A percentile compares a stretch with the other conserved stretches of the same genome.
Conservation (phyloP, 2,113 vertebrate species). For the Gavia stellata region DNA sequence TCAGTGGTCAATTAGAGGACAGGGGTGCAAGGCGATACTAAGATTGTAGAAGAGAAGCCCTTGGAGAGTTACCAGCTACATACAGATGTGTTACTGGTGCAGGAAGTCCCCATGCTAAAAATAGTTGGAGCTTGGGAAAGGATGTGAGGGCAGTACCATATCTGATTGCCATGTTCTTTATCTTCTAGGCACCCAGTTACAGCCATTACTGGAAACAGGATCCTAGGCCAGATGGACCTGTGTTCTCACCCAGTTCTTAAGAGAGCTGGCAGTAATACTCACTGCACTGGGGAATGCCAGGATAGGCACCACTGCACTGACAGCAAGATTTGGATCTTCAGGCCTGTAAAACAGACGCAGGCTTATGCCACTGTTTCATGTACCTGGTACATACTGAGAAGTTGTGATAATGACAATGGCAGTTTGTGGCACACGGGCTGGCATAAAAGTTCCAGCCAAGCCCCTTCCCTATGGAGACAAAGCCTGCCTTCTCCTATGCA, state of each 20-base stretch:
- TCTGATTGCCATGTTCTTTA: neutral
- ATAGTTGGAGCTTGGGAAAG: neutral
- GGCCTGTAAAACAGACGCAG: slow-evolving; percentile 46
- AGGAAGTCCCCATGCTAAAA: neutral
- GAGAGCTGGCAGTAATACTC: slow-evolving; percentile 20
- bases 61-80: neutral
- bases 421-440: neutral
- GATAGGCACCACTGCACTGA: slow-evolving; percentile 57
- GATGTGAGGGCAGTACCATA: neutral
- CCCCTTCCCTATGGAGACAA: neutral
- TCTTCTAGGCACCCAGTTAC: neutral
- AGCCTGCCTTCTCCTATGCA: neutral
- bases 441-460: neutral
- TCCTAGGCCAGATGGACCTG: neutral
- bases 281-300: slow-evolving; percentile 66
- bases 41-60: neutral
- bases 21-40: neutral
- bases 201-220: neutral
- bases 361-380: neutral
- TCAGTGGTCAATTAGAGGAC: neutral
- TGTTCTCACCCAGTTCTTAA: neutral
- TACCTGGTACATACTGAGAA: fast-evolving
- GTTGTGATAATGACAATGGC: neutral
- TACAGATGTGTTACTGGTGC: neutral
- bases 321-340: slow-evolving; percentile 35